Evolutionary conservation across 2,797 vertebrate species (phyloP), one percentile per base, ranked within the genome.

Genomic region (Semotilus atromaculatus): DNA sequence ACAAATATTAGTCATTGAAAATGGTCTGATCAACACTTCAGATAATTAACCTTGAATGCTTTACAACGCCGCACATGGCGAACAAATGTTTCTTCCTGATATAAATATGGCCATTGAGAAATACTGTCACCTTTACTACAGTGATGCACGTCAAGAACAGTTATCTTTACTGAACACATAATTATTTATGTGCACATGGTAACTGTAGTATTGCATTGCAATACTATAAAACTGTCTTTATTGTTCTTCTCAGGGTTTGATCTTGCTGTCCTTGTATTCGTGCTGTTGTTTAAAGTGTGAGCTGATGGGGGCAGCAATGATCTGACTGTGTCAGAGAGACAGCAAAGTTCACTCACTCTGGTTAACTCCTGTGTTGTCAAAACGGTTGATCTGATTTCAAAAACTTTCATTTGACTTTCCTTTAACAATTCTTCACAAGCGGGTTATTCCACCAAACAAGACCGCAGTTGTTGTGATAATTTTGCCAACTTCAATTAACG

Each of bases 1-100:
- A 93, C 91, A 93, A 95, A 94, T 94, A 94, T 93, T 95, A 94
- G 93, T 94, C 92, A 93, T 91, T 90, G 92, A 91, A 93, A 94
- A 91, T 86, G 91, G 91, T 89, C 95, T 92, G 93, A 94, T 93
- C 93, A 95, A 94, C 94, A 95, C 93, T 92, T 94, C 87, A 87
- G 90, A 93, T 95, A 94, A 95, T 95, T 93, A 96, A 92, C 86
- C 90, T 89, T 92, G 90, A 92, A 92, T 91, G 62, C 86, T 76
- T 90, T 72, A 85, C 86, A 82, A 87, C 89, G 88, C 91, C 90
- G 93, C 91, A 91, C 86, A 88, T 87, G 80, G 90, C 88, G 89
- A 94, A 92, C 92, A 94, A 94, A 93, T 93, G 92, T 90, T 93
- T 92, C 92, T 91, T 89, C 88, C 82, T 48, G 71, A 89, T 88